Conservation (phyloP, 2,888 invertebrate genomes). For the Pyrgus malvae region DNA sequence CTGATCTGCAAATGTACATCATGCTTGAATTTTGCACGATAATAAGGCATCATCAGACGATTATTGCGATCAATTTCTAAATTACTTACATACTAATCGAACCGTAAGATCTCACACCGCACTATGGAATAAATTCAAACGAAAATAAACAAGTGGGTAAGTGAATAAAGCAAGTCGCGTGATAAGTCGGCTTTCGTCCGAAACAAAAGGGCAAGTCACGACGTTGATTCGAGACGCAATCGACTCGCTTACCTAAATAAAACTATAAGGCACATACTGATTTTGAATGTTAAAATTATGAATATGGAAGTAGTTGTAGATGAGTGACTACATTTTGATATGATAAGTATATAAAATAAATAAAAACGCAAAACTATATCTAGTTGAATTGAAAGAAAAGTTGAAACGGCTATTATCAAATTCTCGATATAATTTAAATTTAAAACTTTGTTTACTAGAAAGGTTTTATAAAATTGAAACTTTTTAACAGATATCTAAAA, state of each 20-base stretch:
- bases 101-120: constrained; percentile 15
- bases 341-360: no score
- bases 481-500: no score
- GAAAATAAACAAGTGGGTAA: constrained; percentile 19
- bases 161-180: constrained; percentile 40
- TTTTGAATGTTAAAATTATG: no score
- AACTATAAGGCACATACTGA: no score
- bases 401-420: no score
- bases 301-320: no score
- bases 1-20: constrained; percentile 8
- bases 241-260: neutral
- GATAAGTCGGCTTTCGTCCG: constrained; percentile 36
- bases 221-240: neutral
- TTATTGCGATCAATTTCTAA: constrained; percentile 19
- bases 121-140: constrained; percentile 14
- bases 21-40: neutral
- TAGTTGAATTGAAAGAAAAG: no score
- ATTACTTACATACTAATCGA: constrained; percentile 18
- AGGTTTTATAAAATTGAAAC: no score
- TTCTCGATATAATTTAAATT: no score
- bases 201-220: constrained; percentile 17
- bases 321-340: no score
- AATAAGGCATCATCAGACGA: constrained; percentile 9
- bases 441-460: no score
- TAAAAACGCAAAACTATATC: no score